Evolutionary conservation across 2,113 vertebrate species (phyloP).

Genomic region (Aegithalos caudatus): DNA sequence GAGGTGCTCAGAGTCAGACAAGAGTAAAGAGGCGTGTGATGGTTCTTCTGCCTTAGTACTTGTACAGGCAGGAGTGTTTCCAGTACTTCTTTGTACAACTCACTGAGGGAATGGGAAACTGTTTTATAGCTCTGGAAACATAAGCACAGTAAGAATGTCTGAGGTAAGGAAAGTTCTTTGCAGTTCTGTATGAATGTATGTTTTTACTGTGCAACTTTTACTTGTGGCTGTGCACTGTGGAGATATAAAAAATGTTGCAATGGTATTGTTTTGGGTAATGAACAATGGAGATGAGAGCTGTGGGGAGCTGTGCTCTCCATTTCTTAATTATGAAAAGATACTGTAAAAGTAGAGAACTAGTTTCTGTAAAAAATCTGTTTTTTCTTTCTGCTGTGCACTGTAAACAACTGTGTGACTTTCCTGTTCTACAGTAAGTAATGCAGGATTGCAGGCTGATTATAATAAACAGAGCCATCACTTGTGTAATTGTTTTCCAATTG

Average conservation of each 20-base stretch:
- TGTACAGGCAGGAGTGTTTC: slow-evolving; percentile 83
- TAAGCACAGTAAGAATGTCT: slow-evolving; percentile 87
- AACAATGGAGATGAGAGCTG: slow-evolving; percentile 55
- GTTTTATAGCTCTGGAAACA: slow-evolving; percentile 77
- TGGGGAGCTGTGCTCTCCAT: background rate
- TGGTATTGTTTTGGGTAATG: slow-evolving; percentile 36
- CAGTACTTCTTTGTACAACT: slow-evolving; percentile 82
- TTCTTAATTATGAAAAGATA: background rate
- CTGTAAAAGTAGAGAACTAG: background rate
- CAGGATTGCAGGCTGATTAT: slow-evolving; percentile 39
- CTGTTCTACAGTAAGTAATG: slow-evolving; percentile 35
- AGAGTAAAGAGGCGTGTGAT: slow-evolving; percentile 80
- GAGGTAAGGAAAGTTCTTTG: slow-evolving; percentile 86
- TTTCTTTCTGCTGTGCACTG: slow-evolving; percentile 6
- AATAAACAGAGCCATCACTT: slow-evolving; percentile 30
- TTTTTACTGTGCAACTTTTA: slow-evolving; percentile 60
- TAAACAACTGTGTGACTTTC: slow-evolving; percentile 37
- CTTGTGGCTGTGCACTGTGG: slow-evolving; percentile 21
- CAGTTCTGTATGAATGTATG: slow-evolving; percentile 41
- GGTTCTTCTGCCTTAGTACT: slow-evolving; percentile 83
- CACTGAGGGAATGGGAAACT: slow-evolving; percentile 85
- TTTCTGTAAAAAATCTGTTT: background rate
- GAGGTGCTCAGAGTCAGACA: slow-evolving; percentile 84
- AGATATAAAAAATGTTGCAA: slow-evolving; percentile 25
- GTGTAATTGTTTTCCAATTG: slow-evolving; percentile 33